Conservation (phyloP, 2,888 invertebrate genomes). For the Clusia tigrina region DNA sequence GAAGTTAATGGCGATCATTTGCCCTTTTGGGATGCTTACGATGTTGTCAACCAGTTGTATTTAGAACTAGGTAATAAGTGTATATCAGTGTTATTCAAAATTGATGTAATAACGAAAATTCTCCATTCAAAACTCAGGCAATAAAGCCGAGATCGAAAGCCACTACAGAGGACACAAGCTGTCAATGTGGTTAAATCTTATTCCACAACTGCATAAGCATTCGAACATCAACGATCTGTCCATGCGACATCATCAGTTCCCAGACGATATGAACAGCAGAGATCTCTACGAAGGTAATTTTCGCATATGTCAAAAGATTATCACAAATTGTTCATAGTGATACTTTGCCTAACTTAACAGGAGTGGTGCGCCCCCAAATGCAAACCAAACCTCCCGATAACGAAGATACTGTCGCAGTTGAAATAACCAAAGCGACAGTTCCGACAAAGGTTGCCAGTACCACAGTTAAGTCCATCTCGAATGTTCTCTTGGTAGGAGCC, state of each 20-base stretch:
- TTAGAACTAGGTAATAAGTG: conserved; percentile 77
- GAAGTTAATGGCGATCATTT: conserved; percentile 54
- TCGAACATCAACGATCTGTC: conserved; percentile 80
- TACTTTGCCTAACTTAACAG: conserved; percentile 61
- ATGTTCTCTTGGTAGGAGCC: conserved; percentile 38
- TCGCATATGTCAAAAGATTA: neutral
- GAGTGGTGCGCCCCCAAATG: conserved; percentile 79
- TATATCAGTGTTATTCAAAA: neutral
- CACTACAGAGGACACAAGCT: conserved; percentile 95
- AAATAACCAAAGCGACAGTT: conserved; percentile 44
- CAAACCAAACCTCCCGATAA: conserved; percentile 56
- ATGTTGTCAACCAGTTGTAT: conserved; percentile 89
- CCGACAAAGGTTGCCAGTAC: conserved; percentile 45
- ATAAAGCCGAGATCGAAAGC: conserved; percentile 80
- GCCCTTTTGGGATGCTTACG: conserved; percentile 90
- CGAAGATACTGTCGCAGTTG: conserved; percentile 54
- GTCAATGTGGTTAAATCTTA: conserved; percentile 89
- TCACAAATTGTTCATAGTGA: no score
- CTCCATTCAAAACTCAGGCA: conserved; percentile 65
- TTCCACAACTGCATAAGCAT: conserved; percentile 88
- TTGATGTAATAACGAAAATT: no score
- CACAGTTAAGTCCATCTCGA: conserved; percentile 57
- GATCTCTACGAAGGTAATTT: conserved; percentile 77
- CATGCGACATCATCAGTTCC: conserved; percentile 88
- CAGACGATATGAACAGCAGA: conserved; percentile 69